Conservation (phyloP, 2,113 vertebrate species). For the Pardalotus punctatus region DNA sequence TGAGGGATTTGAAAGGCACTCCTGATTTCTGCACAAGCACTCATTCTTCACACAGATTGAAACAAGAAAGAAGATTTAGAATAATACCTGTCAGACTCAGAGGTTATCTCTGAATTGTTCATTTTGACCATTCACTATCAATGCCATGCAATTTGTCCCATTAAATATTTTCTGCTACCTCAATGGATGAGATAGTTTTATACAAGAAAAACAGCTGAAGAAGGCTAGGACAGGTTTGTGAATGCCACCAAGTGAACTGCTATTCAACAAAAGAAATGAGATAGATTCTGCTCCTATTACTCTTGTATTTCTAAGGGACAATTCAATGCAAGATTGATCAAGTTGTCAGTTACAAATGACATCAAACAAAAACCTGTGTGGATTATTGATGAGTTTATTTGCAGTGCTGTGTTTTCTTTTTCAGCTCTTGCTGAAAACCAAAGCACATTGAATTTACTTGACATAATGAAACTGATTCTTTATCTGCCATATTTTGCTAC, state of each 20-base stretch:
- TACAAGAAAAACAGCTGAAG: not conserved
- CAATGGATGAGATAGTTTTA: not conserved
- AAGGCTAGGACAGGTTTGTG: not conserved
- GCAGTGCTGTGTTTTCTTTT: not conserved
- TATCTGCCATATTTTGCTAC: not conserved
- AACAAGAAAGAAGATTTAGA: not conserved
- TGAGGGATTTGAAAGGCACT: not conserved
- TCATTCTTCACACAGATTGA: not conserved
- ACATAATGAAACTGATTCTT: not conserved
- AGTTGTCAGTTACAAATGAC: conserved; percentile 55
- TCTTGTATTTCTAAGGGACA: conserved; percentile 35
- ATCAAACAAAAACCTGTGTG: conserved; percentile 45
- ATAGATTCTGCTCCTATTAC: conserved; percentile 35
- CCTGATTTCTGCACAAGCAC: not conserved
- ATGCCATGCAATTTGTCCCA: conserved; percentile 17
- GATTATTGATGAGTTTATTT: conserved; percentile 58
- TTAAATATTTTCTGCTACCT: not conserved
- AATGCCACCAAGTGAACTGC: not conserved
- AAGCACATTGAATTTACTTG: not conserved
- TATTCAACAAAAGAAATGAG: conserved; percentile 18
- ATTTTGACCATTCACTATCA: conserved; percentile 3
- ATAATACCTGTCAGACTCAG: not conserved
- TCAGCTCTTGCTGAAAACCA: not conserved
- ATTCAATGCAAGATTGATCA: conserved; percentile 53
- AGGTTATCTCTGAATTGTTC: not conserved